phyloP scores from a whole-genome alignment of 2,797 vertebrate genomes.

The Tapera naevia region DNA sequence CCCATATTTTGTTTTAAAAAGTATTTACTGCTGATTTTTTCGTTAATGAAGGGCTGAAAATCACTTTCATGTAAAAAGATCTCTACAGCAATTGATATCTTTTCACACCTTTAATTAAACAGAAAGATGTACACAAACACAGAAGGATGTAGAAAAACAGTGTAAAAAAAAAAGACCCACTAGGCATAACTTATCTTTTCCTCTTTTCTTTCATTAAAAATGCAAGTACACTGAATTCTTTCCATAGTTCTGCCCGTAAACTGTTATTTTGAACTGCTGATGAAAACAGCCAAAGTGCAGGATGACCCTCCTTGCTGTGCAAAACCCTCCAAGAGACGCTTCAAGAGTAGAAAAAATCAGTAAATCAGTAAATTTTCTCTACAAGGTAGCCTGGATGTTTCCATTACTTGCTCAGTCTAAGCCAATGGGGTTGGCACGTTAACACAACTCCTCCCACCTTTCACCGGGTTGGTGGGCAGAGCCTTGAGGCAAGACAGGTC shows the following conservation, averaged over 20 bases:
- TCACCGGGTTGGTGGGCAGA: neutral
- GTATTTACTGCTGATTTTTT: neutral
- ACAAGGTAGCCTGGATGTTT: neutral
- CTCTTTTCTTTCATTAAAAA: neutral
- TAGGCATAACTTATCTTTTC: neutral
- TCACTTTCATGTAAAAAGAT: neutral
- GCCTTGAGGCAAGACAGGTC: neutral
- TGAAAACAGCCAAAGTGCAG: neutral
- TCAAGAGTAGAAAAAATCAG: neutral
- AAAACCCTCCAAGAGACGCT: neutral
- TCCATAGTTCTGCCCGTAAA: neutral
- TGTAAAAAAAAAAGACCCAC: neutral
- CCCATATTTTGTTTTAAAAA: neutral
- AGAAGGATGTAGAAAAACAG: neutral
- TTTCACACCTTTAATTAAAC: slow-evolving; percentile 26
- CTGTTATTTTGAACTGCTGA: neutral
- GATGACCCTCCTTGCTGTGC: neutral
- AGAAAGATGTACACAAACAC: neutral
- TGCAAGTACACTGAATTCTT: neutral
- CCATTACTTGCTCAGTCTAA: neutral
- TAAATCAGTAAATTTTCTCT: neutral
- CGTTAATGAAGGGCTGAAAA: neutral
- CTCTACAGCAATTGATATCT: neutral
- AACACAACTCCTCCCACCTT: neutral
- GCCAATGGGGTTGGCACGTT: neutral